phyloP scores from a whole-genome alignment of 1,140 invertebrate species.

The Whitmania pigra region DNA sequence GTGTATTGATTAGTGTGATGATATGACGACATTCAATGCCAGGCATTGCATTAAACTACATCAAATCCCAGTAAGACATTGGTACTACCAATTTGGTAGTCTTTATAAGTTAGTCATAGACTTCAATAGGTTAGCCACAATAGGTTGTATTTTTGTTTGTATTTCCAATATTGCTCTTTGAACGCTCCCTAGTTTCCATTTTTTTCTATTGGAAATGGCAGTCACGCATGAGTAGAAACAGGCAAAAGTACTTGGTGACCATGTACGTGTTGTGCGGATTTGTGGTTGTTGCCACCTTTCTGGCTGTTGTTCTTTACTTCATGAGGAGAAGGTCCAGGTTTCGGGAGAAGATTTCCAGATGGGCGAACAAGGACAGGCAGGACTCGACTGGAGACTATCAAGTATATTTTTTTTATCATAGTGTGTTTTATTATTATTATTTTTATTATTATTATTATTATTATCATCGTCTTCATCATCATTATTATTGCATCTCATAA shows the following conservation, averaged over 20 bases:
- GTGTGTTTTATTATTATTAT: constrained; percentile 4
- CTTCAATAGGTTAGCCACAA: too few species aligned
- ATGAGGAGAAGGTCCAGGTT: constrained; percentile 2
- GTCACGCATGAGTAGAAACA: constrained; percentile 8
- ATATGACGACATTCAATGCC: too few species aligned
- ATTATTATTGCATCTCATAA: constrained; percentile 8
- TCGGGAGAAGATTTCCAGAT: constrained; percentile 14
- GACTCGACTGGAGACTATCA: constrained; percentile 15
- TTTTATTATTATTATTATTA: constrained; percentile 17
- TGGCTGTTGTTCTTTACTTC: constrained; percentile 13
- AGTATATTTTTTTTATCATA: constrained; percentile 4
- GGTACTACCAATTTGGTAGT: too few species aligned
- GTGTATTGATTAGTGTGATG: too few species aligned
- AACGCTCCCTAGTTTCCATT: too few species aligned
- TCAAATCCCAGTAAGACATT: too few species aligned
- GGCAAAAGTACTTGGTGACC: constrained; percentile 16
- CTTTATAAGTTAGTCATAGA: too few species aligned
- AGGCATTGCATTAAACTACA: too few species aligned
- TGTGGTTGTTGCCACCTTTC: not conserved
- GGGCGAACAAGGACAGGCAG: constrained; percentile 14
- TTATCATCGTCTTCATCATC: too few species aligned
- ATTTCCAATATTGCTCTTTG: too few species aligned
- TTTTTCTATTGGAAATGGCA: not conserved
- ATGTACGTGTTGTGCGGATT: constrained; percentile 19
- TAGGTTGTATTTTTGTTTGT: too few species aligned